A percentile compares a stretch with the other conserved stretches of the same genome.
phyloP scores from a whole-genome alignment of 2,797 vertebrate genomes.

The Myotis findleyi region DNA sequence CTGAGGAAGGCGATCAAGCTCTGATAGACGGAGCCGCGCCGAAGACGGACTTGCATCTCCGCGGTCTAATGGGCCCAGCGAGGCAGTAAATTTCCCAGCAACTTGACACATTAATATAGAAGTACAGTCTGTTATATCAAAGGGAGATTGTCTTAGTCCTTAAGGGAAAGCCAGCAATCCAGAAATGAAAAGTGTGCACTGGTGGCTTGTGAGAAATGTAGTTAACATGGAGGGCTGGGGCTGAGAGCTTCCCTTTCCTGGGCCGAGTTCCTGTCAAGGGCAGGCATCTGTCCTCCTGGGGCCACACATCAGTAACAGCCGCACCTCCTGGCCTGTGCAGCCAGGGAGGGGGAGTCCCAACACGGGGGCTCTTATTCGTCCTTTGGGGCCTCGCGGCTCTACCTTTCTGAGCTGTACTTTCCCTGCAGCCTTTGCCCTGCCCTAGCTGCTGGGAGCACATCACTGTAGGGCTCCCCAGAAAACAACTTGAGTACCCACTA shows the following conservation, averaged over 20 bases:
- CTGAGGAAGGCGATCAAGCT: conserved; percentile 63
- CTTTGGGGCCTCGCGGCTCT: neutral
- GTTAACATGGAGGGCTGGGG: conserved; percentile 64
- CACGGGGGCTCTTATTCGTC: neutral
- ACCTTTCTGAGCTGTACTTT: neutral
- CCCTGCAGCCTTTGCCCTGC: neutral
- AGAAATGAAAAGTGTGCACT: conserved; percentile 81
- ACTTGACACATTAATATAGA: conserved; percentile 88
- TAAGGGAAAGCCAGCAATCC: conserved; percentile 83
- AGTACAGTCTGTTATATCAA: conserved; percentile 88
- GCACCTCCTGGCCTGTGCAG: neutral
- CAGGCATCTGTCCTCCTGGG: neutral
- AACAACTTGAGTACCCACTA: neutral
- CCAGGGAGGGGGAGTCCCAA: neutral
- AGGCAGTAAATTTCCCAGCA: conserved; percentile 87
- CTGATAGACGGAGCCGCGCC: conserved; percentile 74
- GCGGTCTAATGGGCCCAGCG: conserved; percentile 80
- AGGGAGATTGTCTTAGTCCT: conserved; percentile 86
- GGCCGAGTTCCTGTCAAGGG: neutral
- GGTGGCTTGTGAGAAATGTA: conserved; percentile 78
- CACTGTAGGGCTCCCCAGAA: neutral
- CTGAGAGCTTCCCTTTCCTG: neutral
- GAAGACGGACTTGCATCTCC: conserved; percentile 67
- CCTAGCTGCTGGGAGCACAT: neutral
- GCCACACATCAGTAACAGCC: accelerated